Evolutionary conservation across 2,113 vertebrate genomes (phyloP).

Genomic region (Mormyrus iriodes): DNA sequence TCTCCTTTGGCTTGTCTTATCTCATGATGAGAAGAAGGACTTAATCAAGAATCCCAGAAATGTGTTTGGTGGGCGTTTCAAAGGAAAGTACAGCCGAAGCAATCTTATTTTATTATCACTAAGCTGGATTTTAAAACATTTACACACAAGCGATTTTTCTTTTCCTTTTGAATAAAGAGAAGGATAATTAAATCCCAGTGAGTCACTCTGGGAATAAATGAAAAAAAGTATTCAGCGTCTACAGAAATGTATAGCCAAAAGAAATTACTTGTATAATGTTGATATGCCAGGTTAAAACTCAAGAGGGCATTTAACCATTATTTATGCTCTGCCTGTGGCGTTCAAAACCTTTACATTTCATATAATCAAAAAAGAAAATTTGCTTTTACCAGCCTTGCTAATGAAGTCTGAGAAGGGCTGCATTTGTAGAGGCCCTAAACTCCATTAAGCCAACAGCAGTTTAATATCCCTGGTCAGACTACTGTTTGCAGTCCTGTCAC

Average conservation of each 20-base stretch:
- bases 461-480: neutral
- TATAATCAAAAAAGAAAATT: conserved; percentile 42
- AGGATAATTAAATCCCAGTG: conserved; percentile 32
- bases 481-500: neutral
- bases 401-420: conserved; percentile 37
- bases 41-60: neutral
- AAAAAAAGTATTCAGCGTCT: conserved; percentile 7
- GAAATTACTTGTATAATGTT: conserved; percentile 29
- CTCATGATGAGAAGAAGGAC: neutral
- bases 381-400: conserved; percentile 34
- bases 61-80: neutral
- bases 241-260: conserved; percentile 16
- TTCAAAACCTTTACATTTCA: conserved; percentile 37
- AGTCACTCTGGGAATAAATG: conserved; percentile 6
- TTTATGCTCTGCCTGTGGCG: conserved; percentile 37
- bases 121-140: neutral
- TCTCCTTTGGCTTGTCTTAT: neutral
- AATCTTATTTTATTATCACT: neutral
- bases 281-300: conserved; percentile 29
- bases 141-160: neutral
- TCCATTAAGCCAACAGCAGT: neutral
- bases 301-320: conserved; percentile 17
- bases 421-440: conserved; percentile 22
- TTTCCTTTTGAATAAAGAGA: conserved; percentile 23
- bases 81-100: neutral